Percentiles rank a stretch among this genome's conserved stretches.
Conservation (phyloP, 2,113 vertebrate genomes). For the Aegithalos caudatus region DNA sequence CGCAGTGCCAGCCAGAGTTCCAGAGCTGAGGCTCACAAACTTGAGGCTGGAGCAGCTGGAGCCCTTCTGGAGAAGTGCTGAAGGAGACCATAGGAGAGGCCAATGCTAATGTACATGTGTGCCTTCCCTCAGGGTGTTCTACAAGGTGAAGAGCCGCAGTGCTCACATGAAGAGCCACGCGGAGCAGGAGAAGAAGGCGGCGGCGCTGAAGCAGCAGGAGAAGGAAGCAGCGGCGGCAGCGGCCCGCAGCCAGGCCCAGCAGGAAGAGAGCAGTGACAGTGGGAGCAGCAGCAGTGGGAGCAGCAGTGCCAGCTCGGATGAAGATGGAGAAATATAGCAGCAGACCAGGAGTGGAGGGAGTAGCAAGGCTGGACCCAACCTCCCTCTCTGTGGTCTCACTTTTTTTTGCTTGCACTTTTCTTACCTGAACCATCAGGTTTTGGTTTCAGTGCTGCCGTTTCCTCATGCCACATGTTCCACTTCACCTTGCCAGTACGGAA, state of each 20-base stretch:
- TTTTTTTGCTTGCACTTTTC: conserved; percentile 5
- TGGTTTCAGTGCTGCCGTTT: conserved; percentile 27
- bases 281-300: conserved; percentile 64
- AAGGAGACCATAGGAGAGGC: neutral
- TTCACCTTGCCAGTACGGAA: conserved; percentile 31
- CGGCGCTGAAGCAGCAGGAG: conserved; percentile 83
- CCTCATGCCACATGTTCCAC: neutral
- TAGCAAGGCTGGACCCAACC: conserved; percentile 28
- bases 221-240: conserved; percentile 69
- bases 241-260: conserved; percentile 64
- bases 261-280: conserved; percentile 52
- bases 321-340: conserved; percentile 72
- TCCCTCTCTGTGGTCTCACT: neutral
- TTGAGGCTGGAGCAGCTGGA: neutral
- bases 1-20: accelerated
- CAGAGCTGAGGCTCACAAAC: neutral
- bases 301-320: conserved; percentile 76
- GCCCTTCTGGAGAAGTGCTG: neutral
- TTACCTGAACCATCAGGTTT: neutral
- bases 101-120: accelerated
- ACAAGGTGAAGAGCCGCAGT: conserved; percentile 97
- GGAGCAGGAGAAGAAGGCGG: conserved; percentile 96
- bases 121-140: conserved; percentile 80
- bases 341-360: neutral
- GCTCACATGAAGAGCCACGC: conserved; percentile 99